Evolutionary conservation across 2,797 vertebrate genomes (phyloP), one percentile per base, ranked within the genome.

Genomic region (Microhierax caerulescens): DNA sequence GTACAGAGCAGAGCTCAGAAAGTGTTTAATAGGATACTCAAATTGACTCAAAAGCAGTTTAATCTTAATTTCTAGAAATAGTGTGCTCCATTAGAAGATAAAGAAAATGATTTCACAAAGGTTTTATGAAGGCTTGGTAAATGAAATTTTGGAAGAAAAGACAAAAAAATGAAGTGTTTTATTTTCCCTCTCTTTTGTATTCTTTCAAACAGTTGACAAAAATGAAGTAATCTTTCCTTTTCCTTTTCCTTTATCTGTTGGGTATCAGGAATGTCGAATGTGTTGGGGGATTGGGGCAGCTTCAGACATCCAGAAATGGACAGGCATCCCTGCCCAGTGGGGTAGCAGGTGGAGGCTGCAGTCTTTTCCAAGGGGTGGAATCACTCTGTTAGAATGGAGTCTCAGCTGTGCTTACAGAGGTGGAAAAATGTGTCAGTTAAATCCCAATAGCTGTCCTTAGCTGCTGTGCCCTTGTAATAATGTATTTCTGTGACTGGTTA

Each of bases 251-350:
- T 70, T 45, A 73, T n/a, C 18, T 34, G 14, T 45, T 88, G 22
- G 14, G 18, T 72, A 53, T 37, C 15, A 70, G 22, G 28, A 75
- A 5, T 5, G 13, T 74, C 41, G 60, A n/a, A 63, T 0, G 0
- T 15, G 17, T 13, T 4, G 2, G 20, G 20, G 25, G 32, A 16
- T 47, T 41, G 34, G 19, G 39, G 13, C 6, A 53, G 37, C 27
- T 53, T 89, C 21, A 54, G 63, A 16, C 6, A 9, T 36, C 5
- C 19, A 25, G 28, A 39, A 54, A 21, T 19, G 36, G 51, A 25
- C 22, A 51, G 24, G 28, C 3, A 0, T 37, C 5, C 13, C 24
- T 54, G 13, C 25, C 15, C 47, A 28, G 24, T 1, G 3, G 10
- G 19, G 10, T 43, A n/a, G 28, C 11, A 28, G 4, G 15, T 48